Percentiles rank a stretch among this genome's conserved stretches.
Conservation (phyloP, 1,140 invertebrate genomes). For the Linepithema humile region DNA sequence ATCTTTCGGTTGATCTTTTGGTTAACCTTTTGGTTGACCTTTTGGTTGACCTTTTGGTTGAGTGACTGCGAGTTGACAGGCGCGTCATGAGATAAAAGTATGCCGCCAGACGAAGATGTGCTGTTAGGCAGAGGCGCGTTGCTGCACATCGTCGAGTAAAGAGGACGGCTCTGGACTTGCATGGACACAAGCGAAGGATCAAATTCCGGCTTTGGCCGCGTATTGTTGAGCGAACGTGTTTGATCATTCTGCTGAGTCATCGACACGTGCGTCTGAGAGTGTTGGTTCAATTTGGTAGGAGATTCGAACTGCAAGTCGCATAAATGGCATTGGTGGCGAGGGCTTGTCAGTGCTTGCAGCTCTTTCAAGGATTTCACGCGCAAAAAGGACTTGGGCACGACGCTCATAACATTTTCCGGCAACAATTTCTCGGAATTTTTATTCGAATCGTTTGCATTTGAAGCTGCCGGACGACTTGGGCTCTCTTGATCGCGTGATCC, state of each 20-base stretch:
- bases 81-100: neutral
- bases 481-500: no score
- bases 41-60: no score
- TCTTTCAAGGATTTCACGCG: slow-evolving; percentile 69
- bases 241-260: neutral
- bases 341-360: slow-evolving; percentile 5
- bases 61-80: no score
- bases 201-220: neutral
- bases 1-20: no score
- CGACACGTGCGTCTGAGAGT: no score
- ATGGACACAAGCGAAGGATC: no score
- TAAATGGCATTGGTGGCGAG: neutral
- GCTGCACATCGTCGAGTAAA: neutral
- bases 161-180: neutral
- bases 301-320: slow-evolving; percentile 40
- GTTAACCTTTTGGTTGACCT: no score
- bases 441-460: neutral
- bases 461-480: no score
- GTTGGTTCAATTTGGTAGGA: neutral
- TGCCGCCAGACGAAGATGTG: neutral
- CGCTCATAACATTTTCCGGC: neutral
- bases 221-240: neutral
- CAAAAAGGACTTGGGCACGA: slow-evolving; percentile 38
- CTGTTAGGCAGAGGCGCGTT: neutral
- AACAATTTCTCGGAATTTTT: neutral